Evolutionary conservation across 1,140 invertebrate genomes (phyloP).

Genomic region (Drosophila mojavensis): DNA sequence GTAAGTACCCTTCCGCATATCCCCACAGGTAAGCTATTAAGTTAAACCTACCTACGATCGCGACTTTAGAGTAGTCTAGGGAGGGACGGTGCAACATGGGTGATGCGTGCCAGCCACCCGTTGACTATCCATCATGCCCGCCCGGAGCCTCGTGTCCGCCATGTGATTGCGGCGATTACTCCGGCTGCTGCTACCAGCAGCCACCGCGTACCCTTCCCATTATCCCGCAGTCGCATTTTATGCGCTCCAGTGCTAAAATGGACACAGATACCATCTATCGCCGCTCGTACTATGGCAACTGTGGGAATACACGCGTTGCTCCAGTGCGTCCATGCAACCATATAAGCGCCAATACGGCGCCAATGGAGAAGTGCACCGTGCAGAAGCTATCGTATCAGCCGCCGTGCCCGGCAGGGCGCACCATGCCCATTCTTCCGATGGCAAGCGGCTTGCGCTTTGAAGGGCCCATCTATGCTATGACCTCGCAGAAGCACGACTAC

Average conservation of each 20-base stretch:
- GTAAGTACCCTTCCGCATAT: neutral
- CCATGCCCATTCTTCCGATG: conserved; percentile 72
- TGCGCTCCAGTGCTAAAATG: conserved; percentile 85
- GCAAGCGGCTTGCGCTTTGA: conserved; percentile 83
- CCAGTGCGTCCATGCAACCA: conserved; percentile 80
- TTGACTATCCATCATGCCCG: conserved; percentile 63
- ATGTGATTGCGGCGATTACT: conserved; percentile 75
- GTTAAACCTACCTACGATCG: neutral
- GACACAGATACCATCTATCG: conserved; percentile 86
- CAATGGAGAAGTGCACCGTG: conserved; percentile 85
- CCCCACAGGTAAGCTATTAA: too few species aligned
- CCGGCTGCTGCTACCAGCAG: conserved; percentile 86
- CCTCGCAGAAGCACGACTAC: conserved; percentile 90
- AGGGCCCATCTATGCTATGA: conserved; percentile 89
- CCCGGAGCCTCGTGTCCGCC: conserved; percentile 53
- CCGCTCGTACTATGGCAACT: conserved; percentile 85
- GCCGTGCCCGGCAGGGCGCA: conserved; percentile 83
- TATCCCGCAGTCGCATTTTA: conserved; percentile 85
- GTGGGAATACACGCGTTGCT: conserved; percentile 49
- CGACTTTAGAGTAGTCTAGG: neutral
- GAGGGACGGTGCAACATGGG: neutral
- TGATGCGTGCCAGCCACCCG: conserved; percentile 60
- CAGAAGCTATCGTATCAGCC: conserved; percentile 86
- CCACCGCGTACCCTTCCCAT: conserved; percentile 85
- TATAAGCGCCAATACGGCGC: conserved; percentile 75